These are phyloP conservation scores for Platysteira castanea DNA, from an alignment of 2,113 vertebrate species.

Conservation along the genomic window DNA sequence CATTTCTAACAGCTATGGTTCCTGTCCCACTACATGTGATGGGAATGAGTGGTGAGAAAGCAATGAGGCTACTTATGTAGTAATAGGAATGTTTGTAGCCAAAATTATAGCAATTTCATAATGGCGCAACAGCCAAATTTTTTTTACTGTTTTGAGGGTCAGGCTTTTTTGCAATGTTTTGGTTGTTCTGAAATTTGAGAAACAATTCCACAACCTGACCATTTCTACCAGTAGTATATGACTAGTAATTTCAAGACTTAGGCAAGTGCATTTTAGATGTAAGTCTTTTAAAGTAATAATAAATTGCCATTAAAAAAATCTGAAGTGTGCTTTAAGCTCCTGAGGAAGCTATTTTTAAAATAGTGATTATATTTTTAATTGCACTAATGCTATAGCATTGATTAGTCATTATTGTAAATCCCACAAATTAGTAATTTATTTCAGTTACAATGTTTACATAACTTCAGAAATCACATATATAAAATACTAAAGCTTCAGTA, in stretches of 20 bases:
- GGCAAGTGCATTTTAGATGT: background rate
- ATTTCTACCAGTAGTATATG: background rate
- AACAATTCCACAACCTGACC: background rate
- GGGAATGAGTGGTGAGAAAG: background rate
- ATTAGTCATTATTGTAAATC: background rate
- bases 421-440: background rate
- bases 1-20: background rate
- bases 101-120: background rate
- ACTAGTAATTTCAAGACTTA: background rate
- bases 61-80: background rate
- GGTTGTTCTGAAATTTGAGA: background rate
- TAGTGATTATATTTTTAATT: background rate
- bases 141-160: background rate
- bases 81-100: background rate
- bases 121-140: background rate
- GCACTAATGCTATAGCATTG: background rate
- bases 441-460: background rate
- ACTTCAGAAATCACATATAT: background rate
- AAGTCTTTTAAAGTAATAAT: background rate
- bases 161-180: background rate
- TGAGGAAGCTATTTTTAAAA: background rate
- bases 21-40: background rate
- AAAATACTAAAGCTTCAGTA: background rate
- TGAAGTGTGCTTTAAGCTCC: background rate
- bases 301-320: background rate